A percentile compares a stretch with the other conserved stretches of the same genome.
Evolutionary conservation across 2,797 vertebrate species (phyloP).

Genomic region (Peromyscus attwateri): DNA sequence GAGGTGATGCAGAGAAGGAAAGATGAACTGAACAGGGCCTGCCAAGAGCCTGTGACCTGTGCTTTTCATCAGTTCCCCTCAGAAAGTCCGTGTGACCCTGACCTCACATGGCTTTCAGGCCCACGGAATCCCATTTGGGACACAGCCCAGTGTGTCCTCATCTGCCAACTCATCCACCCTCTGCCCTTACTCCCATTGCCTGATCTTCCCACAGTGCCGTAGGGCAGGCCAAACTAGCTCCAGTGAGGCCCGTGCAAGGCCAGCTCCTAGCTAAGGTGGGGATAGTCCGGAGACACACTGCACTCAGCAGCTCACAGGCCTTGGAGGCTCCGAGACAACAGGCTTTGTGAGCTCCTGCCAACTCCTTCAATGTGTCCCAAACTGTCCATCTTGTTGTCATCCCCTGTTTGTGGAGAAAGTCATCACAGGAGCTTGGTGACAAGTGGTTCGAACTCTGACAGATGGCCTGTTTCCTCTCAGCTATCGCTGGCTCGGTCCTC

Average conservation of each 20-base stretch:
- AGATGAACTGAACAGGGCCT: background rate
- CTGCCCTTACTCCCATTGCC: background rate
- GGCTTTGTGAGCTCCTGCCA: slow-evolving; percentile 45
- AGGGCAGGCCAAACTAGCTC: background rate
- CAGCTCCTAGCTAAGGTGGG: background rate
- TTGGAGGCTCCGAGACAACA: background rate
- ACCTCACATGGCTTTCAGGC: background rate
- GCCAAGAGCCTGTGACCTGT: background rate
- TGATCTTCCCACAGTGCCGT: background rate
- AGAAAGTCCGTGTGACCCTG: background rate
- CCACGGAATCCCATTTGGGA: background rate
- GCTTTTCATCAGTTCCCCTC: background rate
- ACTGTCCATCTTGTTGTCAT: slow-evolving; percentile 74
- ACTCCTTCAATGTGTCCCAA: slow-evolving; percentile 72
- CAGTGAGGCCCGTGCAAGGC: background rate
- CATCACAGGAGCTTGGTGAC: slow-evolving; percentile 76
- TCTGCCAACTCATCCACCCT: background rate
- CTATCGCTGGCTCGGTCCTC: slow-evolving; percentile 75
- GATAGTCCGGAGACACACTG: slow-evolving; percentile 38
- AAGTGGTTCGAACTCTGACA: slow-evolving; percentile 72
- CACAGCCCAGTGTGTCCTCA: background rate
- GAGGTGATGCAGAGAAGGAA: background rate
- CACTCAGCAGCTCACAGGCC: background rate
- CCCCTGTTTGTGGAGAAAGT: slow-evolving; percentile 72
- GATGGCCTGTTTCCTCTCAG: slow-evolving; percentile 78